phyloP scores from a whole-genome alignment of 1,140 invertebrate species.

The Danaus plexippus region DNA sequence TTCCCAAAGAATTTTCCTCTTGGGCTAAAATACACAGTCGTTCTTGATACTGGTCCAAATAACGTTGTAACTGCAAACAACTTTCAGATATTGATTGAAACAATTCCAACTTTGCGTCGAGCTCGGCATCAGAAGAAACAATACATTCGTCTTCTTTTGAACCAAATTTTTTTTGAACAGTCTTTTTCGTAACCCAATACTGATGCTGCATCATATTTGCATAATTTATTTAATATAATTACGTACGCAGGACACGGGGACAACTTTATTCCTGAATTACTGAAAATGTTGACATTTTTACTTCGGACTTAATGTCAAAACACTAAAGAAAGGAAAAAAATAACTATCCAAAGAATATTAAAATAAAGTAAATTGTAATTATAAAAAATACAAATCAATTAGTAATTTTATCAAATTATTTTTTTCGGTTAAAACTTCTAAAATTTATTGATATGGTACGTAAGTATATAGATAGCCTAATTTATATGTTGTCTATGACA shows the following conservation, averaged over 20 bases:
- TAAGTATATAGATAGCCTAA: constrained; percentile 9
- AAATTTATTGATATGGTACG: not conserved
- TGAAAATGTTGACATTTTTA: constrained; percentile 3
- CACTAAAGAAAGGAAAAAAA: no score
- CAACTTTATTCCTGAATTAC: constrained; percentile 3
- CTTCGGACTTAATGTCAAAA: constrained; percentile 3
- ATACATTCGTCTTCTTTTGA: constrained; percentile 99
- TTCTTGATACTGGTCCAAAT: constrained; percentile 96
- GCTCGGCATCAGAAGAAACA: constrained; percentile 94
- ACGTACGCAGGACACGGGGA: no score
- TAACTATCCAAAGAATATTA: not conserved
- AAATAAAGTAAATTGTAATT: constrained; percentile 9
- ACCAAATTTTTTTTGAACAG: constrained; percentile 93
- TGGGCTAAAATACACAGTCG: constrained; percentile 93
- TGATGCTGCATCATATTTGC: constrained; percentile 88
- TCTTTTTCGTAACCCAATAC: constrained; percentile 98
- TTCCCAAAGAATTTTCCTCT: constrained; percentile 95
- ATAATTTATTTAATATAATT: constrained; percentile 8
- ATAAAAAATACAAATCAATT: not conserved
- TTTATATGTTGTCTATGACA: constrained; percentile 49
- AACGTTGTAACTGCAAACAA: constrained; percentile 88
- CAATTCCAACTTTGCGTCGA: constrained; percentile 97
- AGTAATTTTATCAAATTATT: not conserved
- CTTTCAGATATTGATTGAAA: constrained; percentile 96
- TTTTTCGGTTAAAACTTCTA: constrained; percentile 1